These are phyloP conservation scores for Hylomyscus alleni DNA, from an alignment of 2,797 vertebrate genomes.

Conservation along the genomic window DNA sequence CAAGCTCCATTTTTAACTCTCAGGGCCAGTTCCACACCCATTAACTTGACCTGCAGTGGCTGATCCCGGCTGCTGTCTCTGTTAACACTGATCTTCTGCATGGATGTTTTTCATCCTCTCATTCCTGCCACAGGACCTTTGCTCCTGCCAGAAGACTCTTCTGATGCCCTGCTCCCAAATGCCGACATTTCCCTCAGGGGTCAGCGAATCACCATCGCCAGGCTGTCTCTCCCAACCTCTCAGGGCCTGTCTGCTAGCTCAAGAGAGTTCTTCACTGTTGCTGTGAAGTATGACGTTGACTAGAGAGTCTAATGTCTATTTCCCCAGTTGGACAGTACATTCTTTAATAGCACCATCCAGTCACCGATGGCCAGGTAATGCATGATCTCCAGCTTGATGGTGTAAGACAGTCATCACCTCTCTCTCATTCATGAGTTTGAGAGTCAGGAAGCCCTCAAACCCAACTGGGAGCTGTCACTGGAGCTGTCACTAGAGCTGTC, in stretches of 20 bases:
- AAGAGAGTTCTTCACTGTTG: background rate
- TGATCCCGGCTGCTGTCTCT: background rate
- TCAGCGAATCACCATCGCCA: background rate
- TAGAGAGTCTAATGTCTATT: background rate
- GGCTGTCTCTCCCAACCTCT: background rate
- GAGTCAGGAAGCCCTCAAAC: background rate
- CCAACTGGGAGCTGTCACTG: background rate
- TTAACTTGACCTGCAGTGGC: fast-evolving
- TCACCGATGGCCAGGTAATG: background rate
- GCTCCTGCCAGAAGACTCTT: background rate
- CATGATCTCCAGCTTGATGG: background rate
- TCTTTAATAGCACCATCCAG: background rate
- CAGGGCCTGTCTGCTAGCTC: background rate
- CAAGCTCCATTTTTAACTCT: fast-evolving
- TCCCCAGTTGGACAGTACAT: no score
- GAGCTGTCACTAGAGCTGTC: no score
- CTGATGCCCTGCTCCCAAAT: background rate
- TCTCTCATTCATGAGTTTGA: background rate
- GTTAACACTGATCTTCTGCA: fast-evolving
- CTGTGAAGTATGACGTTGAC: background rate
- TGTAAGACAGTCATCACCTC: background rate
- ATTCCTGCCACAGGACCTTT: slow-evolving; percentile 44
- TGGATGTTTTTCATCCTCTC: background rate
- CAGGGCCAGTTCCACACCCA: fast-evolving
- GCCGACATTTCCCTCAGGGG: background rate